Base-by-base conservation (phyloP, 1,140 invertebrate species). In the Bradysia coprophila region DNA sequence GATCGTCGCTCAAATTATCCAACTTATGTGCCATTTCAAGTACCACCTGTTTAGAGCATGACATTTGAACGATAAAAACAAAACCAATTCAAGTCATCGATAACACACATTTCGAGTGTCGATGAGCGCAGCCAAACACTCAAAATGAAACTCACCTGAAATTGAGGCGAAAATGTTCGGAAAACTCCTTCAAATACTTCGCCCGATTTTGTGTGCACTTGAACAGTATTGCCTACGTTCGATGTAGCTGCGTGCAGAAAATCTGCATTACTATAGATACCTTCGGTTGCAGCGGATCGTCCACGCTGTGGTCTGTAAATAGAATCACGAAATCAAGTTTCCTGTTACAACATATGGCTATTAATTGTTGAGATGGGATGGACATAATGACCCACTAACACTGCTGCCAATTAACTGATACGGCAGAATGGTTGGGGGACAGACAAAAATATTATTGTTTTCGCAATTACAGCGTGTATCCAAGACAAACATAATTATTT, bases 211-310 rank as follows among this genome's bases (percentile, higher is more conserved):
- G 86, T 86, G 57, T 81, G 75, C 46, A 90, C 76, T 61, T 83
- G 75, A 21, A 84, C 81, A 47, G 72, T 67, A 57, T 83, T 84
- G 45, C 86, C 86, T 41, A 90, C 78, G 55, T 86, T 74, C 50
- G 76, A 74, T 44, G 82, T 82, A 37, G 78, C 75, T 18, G 81
- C 75, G 66, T 89, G 81, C 78, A 89, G 87, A 59, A 88, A 86
- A 58, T 78, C 75, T 45, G 75, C 69, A 69, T 91, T 90, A 49
- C 75, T 81, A 59, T 90, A 91, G 21, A 90, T 76, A 44, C 86
- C 87, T 56, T 89, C 84, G 19, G 77, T 69, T 47, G 71, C 61
- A 24, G 79, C 66, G 39, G 59, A 61, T 50, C 73, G 67, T 50
- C 72, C 66, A 49, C 76, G 66, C 47, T 72, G 72, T 4, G 21